phyloP scores from a whole-genome alignment of 2,797 vertebrate genomes.

The Botia kubotai region DNA sequence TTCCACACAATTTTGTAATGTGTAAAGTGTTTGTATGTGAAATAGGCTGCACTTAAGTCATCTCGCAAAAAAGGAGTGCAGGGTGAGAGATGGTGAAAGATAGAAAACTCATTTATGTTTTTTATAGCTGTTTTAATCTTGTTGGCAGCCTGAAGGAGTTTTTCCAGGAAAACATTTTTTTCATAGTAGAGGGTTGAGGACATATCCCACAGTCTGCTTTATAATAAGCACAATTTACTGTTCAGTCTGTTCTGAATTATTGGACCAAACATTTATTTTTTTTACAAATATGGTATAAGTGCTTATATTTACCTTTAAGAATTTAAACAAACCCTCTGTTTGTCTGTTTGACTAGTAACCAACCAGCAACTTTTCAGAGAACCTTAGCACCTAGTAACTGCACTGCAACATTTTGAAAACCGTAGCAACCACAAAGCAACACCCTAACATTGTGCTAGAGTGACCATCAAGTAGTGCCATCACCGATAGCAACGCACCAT shows the following conservation, averaged over 20 bases:
- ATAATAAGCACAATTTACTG: neutral
- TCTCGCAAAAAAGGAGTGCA: constrained; percentile 29
- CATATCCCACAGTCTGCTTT: constrained; percentile 5
- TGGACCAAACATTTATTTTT: too few relatives aligned
- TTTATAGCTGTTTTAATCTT: constrained; percentile 61
- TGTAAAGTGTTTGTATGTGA: neutral
- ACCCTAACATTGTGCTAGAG: neutral
- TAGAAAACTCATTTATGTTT: constrained; percentile 57
- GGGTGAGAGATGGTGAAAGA: constrained; percentile 40
- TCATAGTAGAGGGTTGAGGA: neutral
- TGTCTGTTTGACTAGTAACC: too few relatives aligned
- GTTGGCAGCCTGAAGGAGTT: constrained; percentile 58
- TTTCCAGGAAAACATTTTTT: constrained; percentile 40
- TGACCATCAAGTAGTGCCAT: too few relatives aligned
- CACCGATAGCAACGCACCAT: too few relatives aligned
- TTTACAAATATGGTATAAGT: neutral
- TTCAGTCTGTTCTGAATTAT: neutral
- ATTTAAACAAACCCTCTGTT: too few relatives aligned
- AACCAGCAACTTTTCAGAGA: too few relatives aligned
- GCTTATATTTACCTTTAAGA: neutral
- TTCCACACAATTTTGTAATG: neutral
- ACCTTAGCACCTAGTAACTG: neutral
- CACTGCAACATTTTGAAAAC: neutral
- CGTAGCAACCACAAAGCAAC: neutral
- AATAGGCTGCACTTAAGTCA: neutral